These are phyloP conservation scores for Dolichallabes microphthalmus DNA, from an alignment of 2,113 vertebrate species.

Conservation along the genomic window DNA sequence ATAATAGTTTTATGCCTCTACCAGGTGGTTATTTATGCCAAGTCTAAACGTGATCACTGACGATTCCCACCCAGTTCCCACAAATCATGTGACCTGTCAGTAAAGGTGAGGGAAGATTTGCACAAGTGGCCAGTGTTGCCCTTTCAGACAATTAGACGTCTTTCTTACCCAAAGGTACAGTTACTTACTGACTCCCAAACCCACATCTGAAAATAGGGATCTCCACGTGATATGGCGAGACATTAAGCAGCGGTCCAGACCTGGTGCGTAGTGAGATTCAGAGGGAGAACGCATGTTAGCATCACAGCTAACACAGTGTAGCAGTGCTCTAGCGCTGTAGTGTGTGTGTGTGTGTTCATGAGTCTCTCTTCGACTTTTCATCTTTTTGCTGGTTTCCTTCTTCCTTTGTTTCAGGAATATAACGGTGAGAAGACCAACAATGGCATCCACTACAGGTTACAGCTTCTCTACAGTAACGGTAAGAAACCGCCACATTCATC, in stretches of 20 bases:
- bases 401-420: constrained; percentile 68
- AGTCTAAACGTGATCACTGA: not conserved
- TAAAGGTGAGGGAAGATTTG: not conserved
- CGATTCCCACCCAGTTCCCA: not conserved
- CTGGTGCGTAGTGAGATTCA: not conserved
- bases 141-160: not conserved
- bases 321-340: not conserved
- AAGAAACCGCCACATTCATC: constrained; percentile 50
- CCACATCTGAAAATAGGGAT: not conserved
- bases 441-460: constrained; percentile 90
- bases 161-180: not conserved
- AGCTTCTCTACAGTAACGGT: constrained; percentile 95
- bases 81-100: not conserved
- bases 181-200: not conserved
- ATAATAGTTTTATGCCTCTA: not conserved
- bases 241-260: not conserved
- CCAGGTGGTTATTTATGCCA: not conserved
- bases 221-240: no score
- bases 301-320: not conserved
- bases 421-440: constrained; percentile 93
- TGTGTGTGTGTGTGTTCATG: constrained; percentile 8
- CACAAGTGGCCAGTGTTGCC: not conserved
- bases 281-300: not conserved
- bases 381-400: not conserved
- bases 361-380: not conserved